phyloP scores from a whole-genome alignment of 2,888 invertebrate species.

The Cepaea hortensis region DNA sequence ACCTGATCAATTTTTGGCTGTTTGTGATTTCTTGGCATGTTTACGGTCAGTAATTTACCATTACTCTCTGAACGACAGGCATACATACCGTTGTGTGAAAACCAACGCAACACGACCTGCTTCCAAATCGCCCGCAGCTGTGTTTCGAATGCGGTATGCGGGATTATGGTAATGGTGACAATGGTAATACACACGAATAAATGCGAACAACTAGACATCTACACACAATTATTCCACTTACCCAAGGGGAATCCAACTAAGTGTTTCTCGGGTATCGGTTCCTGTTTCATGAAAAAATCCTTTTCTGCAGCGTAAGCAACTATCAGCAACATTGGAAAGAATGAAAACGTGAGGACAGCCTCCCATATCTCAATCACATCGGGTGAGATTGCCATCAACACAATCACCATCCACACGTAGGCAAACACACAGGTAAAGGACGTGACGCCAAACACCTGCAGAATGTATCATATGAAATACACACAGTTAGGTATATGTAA shows the following conservation, averaged over 20 bases:
- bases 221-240: constrained; percentile 53
- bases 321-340: constrained; percentile 79
- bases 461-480: background rate
- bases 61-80: too few species aligned
- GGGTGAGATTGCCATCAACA: constrained; percentile 77
- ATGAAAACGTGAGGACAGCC: constrained; percentile 79
- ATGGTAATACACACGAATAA: too few species aligned
- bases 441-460: constrained; percentile 59
- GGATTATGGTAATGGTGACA: too few species aligned
- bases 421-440: constrained; percentile 78
- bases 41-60: too few species aligned
- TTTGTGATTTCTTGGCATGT: too few species aligned
- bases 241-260: constrained; percentile 66
- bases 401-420: constrained; percentile 81
- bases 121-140: too few species aligned
- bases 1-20: too few species aligned
- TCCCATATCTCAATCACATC: constrained; percentile 79
- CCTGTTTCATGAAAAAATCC: constrained; percentile 66
- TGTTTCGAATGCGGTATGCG: too few species aligned
- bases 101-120: too few species aligned
- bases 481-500: too few species aligned
- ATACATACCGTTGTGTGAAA: too few species aligned
- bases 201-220: too few species aligned
- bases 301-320: constrained; percentile 80
- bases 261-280: constrained; percentile 66